phyloP scores from a whole-genome alignment of 2,797 vertebrate genomes.

The Phrynocephalus guinanensis region DNA sequence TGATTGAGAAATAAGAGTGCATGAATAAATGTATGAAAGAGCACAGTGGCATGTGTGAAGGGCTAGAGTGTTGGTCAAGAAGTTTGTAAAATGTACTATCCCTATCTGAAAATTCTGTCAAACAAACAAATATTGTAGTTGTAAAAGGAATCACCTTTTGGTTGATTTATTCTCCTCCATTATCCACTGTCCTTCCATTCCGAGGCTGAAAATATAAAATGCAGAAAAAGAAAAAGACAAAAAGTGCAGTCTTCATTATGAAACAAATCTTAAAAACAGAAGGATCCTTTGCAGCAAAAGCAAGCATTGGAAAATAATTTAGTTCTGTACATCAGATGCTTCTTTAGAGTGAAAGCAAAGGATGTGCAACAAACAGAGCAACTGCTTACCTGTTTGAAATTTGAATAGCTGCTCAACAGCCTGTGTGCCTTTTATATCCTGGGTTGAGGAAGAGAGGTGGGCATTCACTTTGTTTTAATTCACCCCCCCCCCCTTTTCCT shows the following conservation, averaged over 20 bases:
- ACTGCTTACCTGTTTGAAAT: neutral
- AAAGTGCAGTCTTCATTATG: neutral
- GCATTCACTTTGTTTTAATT: neutral
- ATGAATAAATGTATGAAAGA: neutral
- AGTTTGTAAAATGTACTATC: neutral
- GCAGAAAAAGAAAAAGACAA: slow-evolving; percentile 18
- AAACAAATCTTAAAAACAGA: neutral
- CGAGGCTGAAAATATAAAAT: slow-evolving; percentile 75
- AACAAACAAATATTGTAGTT: neutral
- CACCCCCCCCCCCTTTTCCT: neutral
- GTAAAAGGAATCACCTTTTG: slow-evolving; percentile 52
- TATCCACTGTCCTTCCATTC: slow-evolving; percentile 78
- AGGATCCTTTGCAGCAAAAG: neutral
- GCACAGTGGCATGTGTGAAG: neutral
- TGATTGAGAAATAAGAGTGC: neutral
- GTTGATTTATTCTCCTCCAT: slow-evolving; percentile 53
- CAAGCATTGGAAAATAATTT: neutral
- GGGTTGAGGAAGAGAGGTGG: neutral
- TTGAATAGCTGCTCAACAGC: neutral
- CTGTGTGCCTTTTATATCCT: neutral
- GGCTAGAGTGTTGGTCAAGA: neutral
- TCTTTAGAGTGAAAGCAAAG: neutral
- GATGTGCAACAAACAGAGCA: neutral
- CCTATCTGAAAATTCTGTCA: too few relatives aligned
- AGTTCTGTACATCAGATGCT: neutral